Base-by-base conservation (phyloP, 2,797 vertebrate species). In the Meriones psammophilus region DNA sequence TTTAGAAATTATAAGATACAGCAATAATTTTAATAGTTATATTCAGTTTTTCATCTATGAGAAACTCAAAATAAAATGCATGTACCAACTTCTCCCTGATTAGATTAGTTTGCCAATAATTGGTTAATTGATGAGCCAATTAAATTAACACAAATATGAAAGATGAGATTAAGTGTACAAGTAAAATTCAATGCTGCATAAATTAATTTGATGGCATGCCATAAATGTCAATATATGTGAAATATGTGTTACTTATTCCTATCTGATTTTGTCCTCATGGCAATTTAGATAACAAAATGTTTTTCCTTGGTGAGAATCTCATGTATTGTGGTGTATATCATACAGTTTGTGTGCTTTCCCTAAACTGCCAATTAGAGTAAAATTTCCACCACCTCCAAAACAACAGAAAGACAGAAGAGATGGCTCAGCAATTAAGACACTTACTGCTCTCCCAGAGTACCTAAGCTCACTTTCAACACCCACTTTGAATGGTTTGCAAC, bases 221-320 rank as follows among this genome's bases (percentile, higher is more conserved):
- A 96, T 94, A 96, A 93, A 92, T 96, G 81, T 66, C 90, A 83
- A 86, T 89, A 81, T 24, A 39, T 71, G 62, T 92, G 85, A 95
- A 81, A 46, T 92, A 90, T 93, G 94, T 78, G 56, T 78, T 92
- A 62, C 24, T 90, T 91, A 89, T 30, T 79, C 10, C 3, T 94
- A 78, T 92, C 62, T 88, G 50, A 89, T 93, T 93, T 88, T 88
- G 58, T 60, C 33, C 33, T 79, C 4, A 18, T 66, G 22, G 56
- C 46, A 86, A 90, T 93, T 81, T 90, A 92, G 88, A 36, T 78
- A 83, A 28, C 22, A 71, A 91, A 91, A 77, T 77, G 1, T 6
- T 64, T 94, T 94, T 79, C 26, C 5, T 83, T 69, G 58, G 33
- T 78, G 8, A 39, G 5, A 85, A 36, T 74, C 89, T 22, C 60